Evolutionary conservation across 2,797 vertebrate genomes (phyloP).

Genomic region (Coilia nasus): DNA sequence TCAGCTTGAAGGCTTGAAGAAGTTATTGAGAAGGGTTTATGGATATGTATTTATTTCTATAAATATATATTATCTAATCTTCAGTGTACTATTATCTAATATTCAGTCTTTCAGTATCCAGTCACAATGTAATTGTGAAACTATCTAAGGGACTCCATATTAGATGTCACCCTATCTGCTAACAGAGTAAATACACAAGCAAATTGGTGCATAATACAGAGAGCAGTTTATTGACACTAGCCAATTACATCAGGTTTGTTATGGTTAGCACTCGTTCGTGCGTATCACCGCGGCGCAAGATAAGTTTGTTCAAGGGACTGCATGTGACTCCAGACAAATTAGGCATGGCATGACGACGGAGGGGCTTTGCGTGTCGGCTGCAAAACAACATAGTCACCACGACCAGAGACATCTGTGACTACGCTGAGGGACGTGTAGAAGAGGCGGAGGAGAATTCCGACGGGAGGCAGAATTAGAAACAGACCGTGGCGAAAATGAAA

Average conservation of each 20-base stretch:
- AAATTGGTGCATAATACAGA: not conserved
- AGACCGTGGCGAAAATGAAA: slow-evolving; percentile 9
- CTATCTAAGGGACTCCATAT: not conserved
- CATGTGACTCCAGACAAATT: not conserved
- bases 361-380: slow-evolving; percentile 12
- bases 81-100: not conserved
- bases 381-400: not conserved
- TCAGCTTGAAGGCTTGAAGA: not conserved
- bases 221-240: not conserved
- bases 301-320: not conserved
- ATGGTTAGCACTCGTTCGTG: not conserved
- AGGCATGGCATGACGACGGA: not conserved
- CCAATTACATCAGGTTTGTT: not conserved
- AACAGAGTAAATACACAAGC: not conserved
- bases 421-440: not conserved
- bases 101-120: not conserved
- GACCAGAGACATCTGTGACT: not conserved
- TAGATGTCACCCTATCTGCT: not conserved
- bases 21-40: not conserved
- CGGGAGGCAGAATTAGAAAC: not conserved
- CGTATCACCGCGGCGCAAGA: not conserved
- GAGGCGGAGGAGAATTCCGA: not conserved
- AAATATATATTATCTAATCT: not conserved
- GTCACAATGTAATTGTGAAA: not conserved
- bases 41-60: no score